Percentiles rank a stretch among this genome's conserved stretches.
These are phyloP conservation scores for Drosophila infuscata DNA, from an alignment of 2,888 invertebrate genomes.

Conservation along the genomic window DNA sequence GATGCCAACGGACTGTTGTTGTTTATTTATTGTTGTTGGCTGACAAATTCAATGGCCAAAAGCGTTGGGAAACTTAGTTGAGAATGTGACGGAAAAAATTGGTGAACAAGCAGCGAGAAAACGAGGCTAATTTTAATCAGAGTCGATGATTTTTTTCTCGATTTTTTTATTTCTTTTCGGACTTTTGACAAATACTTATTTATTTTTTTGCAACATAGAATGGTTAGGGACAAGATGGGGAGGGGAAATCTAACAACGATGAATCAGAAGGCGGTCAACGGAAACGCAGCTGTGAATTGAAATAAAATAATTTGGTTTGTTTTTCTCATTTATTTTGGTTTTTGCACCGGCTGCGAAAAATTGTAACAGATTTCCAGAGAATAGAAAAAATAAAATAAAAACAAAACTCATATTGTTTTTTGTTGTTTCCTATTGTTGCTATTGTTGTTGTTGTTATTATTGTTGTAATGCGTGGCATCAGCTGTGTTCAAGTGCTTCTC, in stretches of 20 bases:
- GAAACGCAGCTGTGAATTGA: slow-evolving; percentile 61
- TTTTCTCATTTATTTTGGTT: slow-evolving; percentile 21
- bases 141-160: slow-evolving; percentile 12
- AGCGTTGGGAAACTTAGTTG: slow-evolving; percentile 60
- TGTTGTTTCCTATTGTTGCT: slow-evolving; percentile 1
- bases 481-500: slow-evolving; percentile 48
- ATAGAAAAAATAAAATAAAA: slow-evolving; percentile 6
- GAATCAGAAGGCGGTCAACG: slow-evolving; percentile 73
- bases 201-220: neutral
- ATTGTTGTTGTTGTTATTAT: slow-evolving; percentile 18
- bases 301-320: slow-evolving; percentile 30
- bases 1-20: slow-evolving; percentile 43
- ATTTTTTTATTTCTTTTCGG: slow-evolving; percentile 25
- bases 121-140: slow-evolving; percentile 71
- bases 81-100: slow-evolving; percentile 68
- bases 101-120: slow-evolving; percentile 58
- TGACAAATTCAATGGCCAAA: slow-evolving; percentile 67
- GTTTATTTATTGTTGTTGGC: slow-evolving; percentile 28
- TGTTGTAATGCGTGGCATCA: slow-evolving; percentile 56
- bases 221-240: neutral
- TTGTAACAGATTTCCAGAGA: slow-evolving; percentile 30
- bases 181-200: slow-evolving; percentile 10
- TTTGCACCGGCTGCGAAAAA: slow-evolving; percentile 40
- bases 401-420: slow-evolving; percentile 17
- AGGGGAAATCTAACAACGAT: slow-evolving; percentile 24